Conservation (phyloP, 2,888 invertebrate species). For the Drosophila phalerata region DNA sequence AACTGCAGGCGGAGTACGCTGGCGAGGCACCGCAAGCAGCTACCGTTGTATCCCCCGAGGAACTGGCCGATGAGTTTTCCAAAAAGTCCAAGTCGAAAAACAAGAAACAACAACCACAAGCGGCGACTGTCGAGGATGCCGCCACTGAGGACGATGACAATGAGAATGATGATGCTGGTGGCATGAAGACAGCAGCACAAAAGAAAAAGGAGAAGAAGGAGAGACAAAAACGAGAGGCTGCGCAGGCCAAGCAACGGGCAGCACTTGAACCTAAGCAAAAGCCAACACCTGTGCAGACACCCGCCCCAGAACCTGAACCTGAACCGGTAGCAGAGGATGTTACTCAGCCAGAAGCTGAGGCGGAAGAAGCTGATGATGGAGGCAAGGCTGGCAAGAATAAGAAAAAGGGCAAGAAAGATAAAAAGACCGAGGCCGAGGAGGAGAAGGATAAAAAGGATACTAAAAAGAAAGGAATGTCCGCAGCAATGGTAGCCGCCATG, state of each 20-base stretch:
- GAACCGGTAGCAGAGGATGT: slow-evolving; percentile 32
- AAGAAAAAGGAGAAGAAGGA: slow-evolving; percentile 96
- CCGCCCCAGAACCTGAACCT: slow-evolving; percentile 43
- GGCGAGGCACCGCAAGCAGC: slow-evolving; percentile 88
- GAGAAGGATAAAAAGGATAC: slow-evolving; percentile 87
- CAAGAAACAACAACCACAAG: slow-evolving; percentile 65
- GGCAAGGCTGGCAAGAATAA: slow-evolving; percentile 84
- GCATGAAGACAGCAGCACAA: slow-evolving; percentile 93
- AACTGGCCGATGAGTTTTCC: slow-evolving; percentile 84
- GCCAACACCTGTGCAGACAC: slow-evolving; percentile 63
- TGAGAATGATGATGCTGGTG: slow-evolving; percentile 87
- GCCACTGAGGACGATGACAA: slow-evolving; percentile 84
- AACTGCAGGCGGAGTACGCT: slow-evolving; percentile 92
- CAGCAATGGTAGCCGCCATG: slow-evolving; percentile 95
- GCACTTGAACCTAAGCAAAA: slow-evolving; percentile 84
- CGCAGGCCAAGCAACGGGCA: slow-evolving; percentile 83
- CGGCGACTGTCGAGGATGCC: slow-evolving; percentile 26
- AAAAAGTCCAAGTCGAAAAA: slow-evolving; percentile 76
- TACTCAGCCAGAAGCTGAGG: slow-evolving; percentile 48
- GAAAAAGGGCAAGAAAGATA: slow-evolving; percentile 86
- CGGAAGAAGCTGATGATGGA: slow-evolving; percentile 73
- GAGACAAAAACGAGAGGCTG: slow-evolving; percentile 90
- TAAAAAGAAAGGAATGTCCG: slow-evolving; percentile 91
- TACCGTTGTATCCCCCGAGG: slow-evolving; percentile 69
- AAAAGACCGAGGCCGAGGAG: slow-evolving; percentile 86